Percentiles rank a stretch among this genome's conserved stretches.
Evolutionary conservation across 1,140 invertebrate species (phyloP).

Genomic region (Himalopsyche phryganea): DNA sequence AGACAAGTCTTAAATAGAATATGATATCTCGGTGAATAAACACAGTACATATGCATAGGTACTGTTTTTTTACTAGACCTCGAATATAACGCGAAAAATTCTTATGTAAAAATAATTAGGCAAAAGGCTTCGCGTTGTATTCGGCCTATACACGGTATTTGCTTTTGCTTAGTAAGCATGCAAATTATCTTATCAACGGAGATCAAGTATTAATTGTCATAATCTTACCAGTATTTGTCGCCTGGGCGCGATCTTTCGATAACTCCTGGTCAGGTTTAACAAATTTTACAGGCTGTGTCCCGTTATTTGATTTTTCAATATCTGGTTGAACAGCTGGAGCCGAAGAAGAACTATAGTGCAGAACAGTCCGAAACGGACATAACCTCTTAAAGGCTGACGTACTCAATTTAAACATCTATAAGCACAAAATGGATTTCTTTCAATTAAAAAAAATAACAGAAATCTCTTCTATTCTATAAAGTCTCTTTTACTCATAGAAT

Average conservation of each 20-base stretch:
- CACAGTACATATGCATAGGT: too few species aligned
- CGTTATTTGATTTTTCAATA: slow-evolving; percentile 37
- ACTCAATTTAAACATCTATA: slow-evolving; percentile 50
- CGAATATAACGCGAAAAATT: too few species aligned
- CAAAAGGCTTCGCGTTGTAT: too few species aligned
- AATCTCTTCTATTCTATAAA: background rate
- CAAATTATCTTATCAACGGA: too few species aligned
- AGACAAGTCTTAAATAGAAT: too few species aligned
- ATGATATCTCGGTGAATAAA: too few species aligned
- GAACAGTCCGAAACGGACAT: slow-evolving; percentile 41
- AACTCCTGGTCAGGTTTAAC: background rate
- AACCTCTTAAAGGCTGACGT: slow-evolving; percentile 49
- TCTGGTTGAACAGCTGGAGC: slow-evolving; percentile 41
- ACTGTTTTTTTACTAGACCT: too few species aligned
- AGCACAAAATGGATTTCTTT: slow-evolving; percentile 4
- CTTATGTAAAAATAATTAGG: too few species aligned
- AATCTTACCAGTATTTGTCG: slow-evolving; percentile 34
- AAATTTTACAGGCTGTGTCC: slow-evolving; percentile 35
- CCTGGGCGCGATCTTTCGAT: slow-evolving; percentile 2
- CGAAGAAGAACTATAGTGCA: slow-evolving; percentile 41
- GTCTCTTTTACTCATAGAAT: background rate
- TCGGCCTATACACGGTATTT: too few species aligned
- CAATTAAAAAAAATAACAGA: background rate
- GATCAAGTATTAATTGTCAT: too few species aligned
- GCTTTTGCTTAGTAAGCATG: too few species aligned